Evolutionary conservation across 2,113 vertebrate genomes (phyloP), one percentile per base, ranked within the genome.

Genomic region (Paradisaea rubra): DNA sequence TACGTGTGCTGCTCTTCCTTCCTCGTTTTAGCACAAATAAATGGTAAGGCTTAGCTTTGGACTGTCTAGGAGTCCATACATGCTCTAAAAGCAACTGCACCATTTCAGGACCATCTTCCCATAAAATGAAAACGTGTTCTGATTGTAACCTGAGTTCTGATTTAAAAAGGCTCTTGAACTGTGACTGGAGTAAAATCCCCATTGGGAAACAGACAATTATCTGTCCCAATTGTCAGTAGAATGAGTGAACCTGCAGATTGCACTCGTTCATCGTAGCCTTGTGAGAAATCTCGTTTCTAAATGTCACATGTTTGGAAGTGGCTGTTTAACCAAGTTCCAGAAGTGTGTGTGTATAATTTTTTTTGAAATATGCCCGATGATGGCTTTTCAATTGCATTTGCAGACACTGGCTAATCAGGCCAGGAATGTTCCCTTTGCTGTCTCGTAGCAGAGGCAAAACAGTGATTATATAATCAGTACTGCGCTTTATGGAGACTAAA

Each of bases 391-490:
- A 71, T 83, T 86, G 74, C 7, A 1, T 89, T 94, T 93, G 70
- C 93, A 95, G 91, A 74, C 73, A 59, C 56, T 78, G 89, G 88
- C 78, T 95, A 76, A 95, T 91, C 93, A 71, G 90, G 86, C 92
- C 92, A 61, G 90, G 82, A 95, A 81, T 64, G 61, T 90, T 95
- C 92, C 81, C 65, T 42, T 52, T n/a, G 53, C 56, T 86, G 81
- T 89, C 96, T 93, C 10, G 4, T 77, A 92, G 87, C 87, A n/a
- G 89, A 90, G 88, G 93, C 95, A 95, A 86, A 95, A 89, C 93
- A 96, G 69, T 9, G 76, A 86, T 95, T 94, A 91, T 90, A 79
- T 95, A 96, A 95, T 94, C 93, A 94, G 94, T 18, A 7, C 83
- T 88, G 49, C 5, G 15, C 82, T 88, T 78, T 41, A 19, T 25